Evolutionary conservation across 1,140 invertebrate genomes (phyloP), one percentile per base, ranked within the genome.

Genomic region (Temnothorax nylanderi): DNA sequence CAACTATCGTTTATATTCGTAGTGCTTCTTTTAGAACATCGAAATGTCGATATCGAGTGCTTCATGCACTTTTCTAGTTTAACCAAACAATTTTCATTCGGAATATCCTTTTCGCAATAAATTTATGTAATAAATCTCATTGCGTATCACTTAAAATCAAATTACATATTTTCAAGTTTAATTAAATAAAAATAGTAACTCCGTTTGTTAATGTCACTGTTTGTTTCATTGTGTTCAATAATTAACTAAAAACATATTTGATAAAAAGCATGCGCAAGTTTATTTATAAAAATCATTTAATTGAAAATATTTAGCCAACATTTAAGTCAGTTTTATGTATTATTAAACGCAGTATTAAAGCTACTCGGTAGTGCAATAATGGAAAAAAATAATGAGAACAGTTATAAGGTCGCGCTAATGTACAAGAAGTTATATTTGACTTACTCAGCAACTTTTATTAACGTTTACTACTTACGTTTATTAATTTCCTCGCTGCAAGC

Each of bases 1-100:
- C 88, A 86, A 90, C 90, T 89, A 93, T 92, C 90, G 81, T 84
- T 58, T 88, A 87, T 89, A 75, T 87, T 87, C 16, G 47, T 37
- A 58, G 6, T 37, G 4, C 34, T 84, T 85, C 26, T 62, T 49
- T 62, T 44, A 54, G 49, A 62, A 37, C 7, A 4, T 62, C 16
- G 11, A 62, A 26, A 26, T 26, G 26, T 41, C 37, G 37, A 6
- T 49, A 84, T 47, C 26, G 51, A 81, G 47, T 76, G 8, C 2
- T 64, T 62, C 10, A 26, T 76, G 32, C 18, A 18, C 2, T 44
- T 81, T 51, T 34, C 51, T 74, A 69, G 7, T 71, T 58, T 4
- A 69, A 71, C 3, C 11, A 56, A 80, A 34, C 21, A 51, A 69
- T 49, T 67, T 67, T n/a, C 2, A 47, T 10, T 64, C 44, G 3